A percentile compares a stretch with the other conserved stretches of the same genome.
Evolutionary conservation across 1,140 invertebrate genomes (phyloP).

Genomic region (Drosophila takahashii): DNA sequence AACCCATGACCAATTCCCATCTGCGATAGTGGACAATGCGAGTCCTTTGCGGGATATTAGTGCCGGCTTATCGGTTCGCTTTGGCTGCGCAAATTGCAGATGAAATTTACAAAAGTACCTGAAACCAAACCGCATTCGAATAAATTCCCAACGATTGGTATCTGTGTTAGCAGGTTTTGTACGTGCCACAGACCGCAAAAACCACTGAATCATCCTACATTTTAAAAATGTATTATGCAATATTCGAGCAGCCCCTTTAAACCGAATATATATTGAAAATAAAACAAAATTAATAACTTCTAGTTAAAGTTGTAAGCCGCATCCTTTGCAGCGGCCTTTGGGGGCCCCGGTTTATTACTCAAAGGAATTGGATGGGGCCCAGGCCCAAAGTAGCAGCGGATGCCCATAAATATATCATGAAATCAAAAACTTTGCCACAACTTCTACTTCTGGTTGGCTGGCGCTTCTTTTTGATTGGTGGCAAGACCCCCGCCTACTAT

Average conservation of each 20-base stretch:
- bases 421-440: slow-evolving; percentile 80
- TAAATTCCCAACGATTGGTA: slow-evolving; percentile 29
- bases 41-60: slow-evolving; percentile 19
- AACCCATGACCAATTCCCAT: neutral
- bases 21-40: neutral
- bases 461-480: slow-evolving; percentile 61
- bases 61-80: slow-evolving; percentile 57
- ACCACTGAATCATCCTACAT: slow-evolving; percentile 22
- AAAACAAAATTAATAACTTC: slow-evolving; percentile 57
- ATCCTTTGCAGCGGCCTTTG: slow-evolving; percentile 29
- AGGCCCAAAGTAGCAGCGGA: slow-evolving; percentile 54
- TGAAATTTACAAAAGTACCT: slow-evolving; percentile 24
- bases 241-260: slow-evolving; percentile 43
- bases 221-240: slow-evolving; percentile 10
- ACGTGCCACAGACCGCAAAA: slow-evolving; percentile 26
- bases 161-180: slow-evolving; percentile 30
- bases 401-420: slow-evolving; percentile 82
- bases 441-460: slow-evolving; percentile 57
- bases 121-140: slow-evolving; percentile 15
- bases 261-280: slow-evolving; percentile 6
- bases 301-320: slow-evolving; percentile 47
- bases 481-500: slow-evolving; percentile 10
- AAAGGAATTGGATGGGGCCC: slow-evolving; percentile 64
- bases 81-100: slow-evolving; percentile 31
- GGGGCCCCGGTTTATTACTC: slow-evolving; percentile 72